A percentile compares a stretch with the other conserved stretches of the same genome.
These are phyloP conservation scores for Emberiza fucata DNA, from an alignment of 2,113 vertebrate species.

Conservation along the genomic window DNA sequence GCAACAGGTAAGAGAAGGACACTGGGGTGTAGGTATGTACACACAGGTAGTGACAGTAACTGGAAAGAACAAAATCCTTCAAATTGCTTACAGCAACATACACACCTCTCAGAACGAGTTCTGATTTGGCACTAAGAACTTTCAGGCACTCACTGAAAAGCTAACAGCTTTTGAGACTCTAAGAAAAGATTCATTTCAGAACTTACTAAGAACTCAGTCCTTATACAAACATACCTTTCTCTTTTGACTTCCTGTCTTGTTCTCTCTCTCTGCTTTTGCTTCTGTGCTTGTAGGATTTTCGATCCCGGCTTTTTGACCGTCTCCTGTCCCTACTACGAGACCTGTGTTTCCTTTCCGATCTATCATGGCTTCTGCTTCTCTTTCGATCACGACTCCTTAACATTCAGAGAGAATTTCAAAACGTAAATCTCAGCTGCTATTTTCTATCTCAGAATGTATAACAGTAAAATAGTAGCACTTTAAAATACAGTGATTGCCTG, in stretches of 20 bases:
- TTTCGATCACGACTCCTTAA: conserved; percentile 86
- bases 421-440: background rate
- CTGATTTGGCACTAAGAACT: background rate
- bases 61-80: background rate
- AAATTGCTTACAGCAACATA: background rate
- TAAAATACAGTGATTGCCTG: background rate
- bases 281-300: conserved; percentile 91
- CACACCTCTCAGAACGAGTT: background rate
- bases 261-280: conserved; percentile 87
- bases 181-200: background rate
- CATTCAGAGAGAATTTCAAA: background rate
- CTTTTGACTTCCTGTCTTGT: conserved; percentile 89
- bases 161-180: background rate
- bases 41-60: background rate
- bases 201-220: background rate
- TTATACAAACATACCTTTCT: conserved; percentile 85
- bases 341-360: conserved; percentile 86
- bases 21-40: background rate
- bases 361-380: conserved; percentile 87
- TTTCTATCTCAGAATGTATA: background rate
- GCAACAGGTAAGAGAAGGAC: background rate
- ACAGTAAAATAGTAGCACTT: background rate
- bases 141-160: background rate
- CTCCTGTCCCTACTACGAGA: conserved; percentile 91
- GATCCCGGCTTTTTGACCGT: conserved; percentile 91